phyloP scores from a whole-genome alignment of 1,140 invertebrate genomes.

The Acyrthosiphon pisum region DNA sequence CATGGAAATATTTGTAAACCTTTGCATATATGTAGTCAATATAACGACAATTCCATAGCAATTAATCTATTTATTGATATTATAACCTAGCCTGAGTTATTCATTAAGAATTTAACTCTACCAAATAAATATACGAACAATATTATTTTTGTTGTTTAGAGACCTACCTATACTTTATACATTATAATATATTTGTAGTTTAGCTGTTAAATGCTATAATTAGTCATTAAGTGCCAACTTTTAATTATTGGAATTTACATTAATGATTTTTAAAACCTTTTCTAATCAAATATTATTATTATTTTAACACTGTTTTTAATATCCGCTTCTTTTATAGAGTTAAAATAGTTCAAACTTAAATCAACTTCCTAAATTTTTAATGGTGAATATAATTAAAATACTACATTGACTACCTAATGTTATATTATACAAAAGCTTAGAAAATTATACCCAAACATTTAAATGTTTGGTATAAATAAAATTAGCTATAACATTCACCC shows the following conservation, averaged over 20 bases:
- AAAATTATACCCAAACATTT: not conserved
- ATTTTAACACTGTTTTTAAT: not conserved
- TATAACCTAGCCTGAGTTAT: not conserved
- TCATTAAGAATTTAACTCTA: not conserved
- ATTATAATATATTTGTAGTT: not conserved
- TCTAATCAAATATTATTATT: not conserved
- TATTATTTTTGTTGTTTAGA: not conserved
- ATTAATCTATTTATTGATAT: not conserved
- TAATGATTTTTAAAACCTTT: not conserved
- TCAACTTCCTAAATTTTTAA: not conserved
- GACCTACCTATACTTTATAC: not conserved
- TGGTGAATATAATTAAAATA: not conserved
- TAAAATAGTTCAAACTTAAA: not conserved
- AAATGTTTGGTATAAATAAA: not conserved
- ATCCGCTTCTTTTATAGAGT: not conserved
- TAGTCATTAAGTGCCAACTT: not conserved
- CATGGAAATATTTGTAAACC: not conserved
- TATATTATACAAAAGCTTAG: not conserved
- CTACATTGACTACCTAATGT: not conserved
- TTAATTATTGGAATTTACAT: not conserved
- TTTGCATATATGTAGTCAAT: too few relatives aligned
- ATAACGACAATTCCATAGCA: too few relatives aligned
- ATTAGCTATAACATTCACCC: not conserved
- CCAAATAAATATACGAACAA: not conserved
- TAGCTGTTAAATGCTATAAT: not conserved